Evolutionary conservation across 2,888 invertebrate species (phyloP).

Genomic region (Chaitophorus viminalis): DNA sequence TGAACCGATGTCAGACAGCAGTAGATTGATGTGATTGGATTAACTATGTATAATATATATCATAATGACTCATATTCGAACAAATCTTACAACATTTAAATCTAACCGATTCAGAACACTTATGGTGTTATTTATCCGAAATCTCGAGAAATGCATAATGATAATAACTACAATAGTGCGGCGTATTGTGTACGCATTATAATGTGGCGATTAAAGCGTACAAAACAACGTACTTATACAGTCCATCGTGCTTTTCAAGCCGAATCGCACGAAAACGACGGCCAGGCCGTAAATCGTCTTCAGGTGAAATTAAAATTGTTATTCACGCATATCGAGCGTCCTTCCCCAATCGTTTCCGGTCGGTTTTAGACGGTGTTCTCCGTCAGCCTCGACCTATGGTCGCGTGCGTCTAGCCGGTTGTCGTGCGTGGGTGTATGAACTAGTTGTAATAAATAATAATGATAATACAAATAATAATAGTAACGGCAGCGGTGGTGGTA

Average conservation of each 20-base stretch:
- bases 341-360: conserved; percentile 14
- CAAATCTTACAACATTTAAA: not conserved
- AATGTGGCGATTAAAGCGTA: not conserved
- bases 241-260: not conserved
- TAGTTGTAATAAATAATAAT: not conserved
- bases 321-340: not conserved
- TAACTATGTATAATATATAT: not conserved
- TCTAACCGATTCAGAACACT: not conserved
- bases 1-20: conserved; percentile 13
- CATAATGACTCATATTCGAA: not conserved
- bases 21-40: conserved; percentile 46
- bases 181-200: no score
- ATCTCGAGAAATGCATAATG: no score
- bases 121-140: not conserved
- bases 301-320: conserved; percentile 16
- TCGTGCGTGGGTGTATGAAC: not conserved
- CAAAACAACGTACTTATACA: not conserved
- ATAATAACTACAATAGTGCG: no score
- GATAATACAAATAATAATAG: not conserved
- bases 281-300: not conserved
- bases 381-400: conserved; percentile 16
- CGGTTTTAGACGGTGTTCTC: conserved; percentile 15
- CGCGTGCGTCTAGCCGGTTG: not conserved
- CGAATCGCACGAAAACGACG: not conserved
- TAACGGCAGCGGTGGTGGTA: not conserved